phyloP scores from a whole-genome alignment of 2,888 invertebrate genomes.

The Apamea sordens region DNA sequence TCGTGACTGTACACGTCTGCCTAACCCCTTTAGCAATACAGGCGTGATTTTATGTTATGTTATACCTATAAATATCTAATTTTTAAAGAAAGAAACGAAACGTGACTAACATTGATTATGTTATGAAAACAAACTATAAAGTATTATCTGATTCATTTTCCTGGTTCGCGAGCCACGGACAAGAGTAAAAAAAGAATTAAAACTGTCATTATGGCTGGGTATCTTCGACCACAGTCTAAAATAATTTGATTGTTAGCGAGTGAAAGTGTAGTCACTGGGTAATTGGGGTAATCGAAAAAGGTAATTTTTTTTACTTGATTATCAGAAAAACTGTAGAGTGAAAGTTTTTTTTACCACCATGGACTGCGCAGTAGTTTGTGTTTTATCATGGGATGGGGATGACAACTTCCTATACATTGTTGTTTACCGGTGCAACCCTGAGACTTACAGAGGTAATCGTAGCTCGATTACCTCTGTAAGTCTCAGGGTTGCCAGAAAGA shows the following conservation, averaged over 20 bases:
- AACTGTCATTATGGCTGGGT: conserved; percentile 50
- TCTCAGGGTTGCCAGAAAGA: no score
- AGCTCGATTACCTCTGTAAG: no score
- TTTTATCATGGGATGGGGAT: background rate
- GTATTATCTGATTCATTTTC: background rate
- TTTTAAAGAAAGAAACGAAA: conserved; percentile 2
- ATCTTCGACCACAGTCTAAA: conserved; percentile 55
- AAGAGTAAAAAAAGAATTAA: conserved; percentile 40
- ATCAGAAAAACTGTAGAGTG: conserved; percentile 54
- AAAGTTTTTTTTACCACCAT: conserved; percentile 45
- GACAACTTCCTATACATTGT: background rate
- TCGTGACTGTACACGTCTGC: background rate
- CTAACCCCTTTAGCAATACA: background rate
- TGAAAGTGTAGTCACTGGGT: conserved; percentile 75
- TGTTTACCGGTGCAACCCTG: background rate
- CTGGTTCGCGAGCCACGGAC: conserved; percentile 1
- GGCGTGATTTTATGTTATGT: background rate
- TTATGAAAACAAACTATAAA: background rate
- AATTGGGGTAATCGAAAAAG: conserved; percentile 74
- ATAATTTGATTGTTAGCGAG: conserved; percentile 51
- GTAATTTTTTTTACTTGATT: conserved; percentile 54
- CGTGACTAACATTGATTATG: background rate
- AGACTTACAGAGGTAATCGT: background rate
- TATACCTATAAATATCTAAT: background rate
- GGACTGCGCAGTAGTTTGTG: background rate